phyloP scores from a whole-genome alignment of 2,888 invertebrate species.

The Mythimna pallens region DNA sequence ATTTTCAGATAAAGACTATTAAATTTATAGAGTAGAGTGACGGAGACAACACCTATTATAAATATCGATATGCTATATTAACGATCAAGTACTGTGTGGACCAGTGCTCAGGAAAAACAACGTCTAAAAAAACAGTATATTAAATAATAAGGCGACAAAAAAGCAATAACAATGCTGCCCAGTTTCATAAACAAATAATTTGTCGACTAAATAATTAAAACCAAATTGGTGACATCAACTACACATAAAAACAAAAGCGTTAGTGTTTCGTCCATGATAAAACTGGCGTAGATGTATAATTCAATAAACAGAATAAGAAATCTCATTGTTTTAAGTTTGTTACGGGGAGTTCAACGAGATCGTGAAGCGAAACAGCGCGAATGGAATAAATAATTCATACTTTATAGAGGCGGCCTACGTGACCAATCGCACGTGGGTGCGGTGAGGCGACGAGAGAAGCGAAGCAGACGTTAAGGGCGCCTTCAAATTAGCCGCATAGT shows the following conservation, averaged over 20 bases:
- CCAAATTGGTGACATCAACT: background rate
- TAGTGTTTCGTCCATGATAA: background rate
- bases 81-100: background rate
- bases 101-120: constrained; percentile 8
- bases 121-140: background rate
- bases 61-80: background rate
- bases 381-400: too few relatives aligned
- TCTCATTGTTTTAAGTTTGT: background rate
- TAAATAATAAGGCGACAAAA: constrained; percentile 5
- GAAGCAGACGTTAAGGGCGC: too few relatives aligned
- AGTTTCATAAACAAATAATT: constrained; percentile 13
- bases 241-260: background rate
- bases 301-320: background rate
- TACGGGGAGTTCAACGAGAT: background rate
- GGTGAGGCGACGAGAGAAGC: too few relatives aligned
- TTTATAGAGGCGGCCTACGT: too few relatives aligned
- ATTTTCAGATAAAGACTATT: too few relatives aligned
- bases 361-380: too few relatives aligned
- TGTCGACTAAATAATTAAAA: constrained; percentile 13
- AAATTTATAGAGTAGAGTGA: background rate
- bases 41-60: background rate
- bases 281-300: background rate
- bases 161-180: background rate
- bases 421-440: too few relatives aligned
- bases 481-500: too few relatives aligned